Conservation (phyloP, 2,113 vertebrate genomes). For the Neolamprologus toae region DNA sequence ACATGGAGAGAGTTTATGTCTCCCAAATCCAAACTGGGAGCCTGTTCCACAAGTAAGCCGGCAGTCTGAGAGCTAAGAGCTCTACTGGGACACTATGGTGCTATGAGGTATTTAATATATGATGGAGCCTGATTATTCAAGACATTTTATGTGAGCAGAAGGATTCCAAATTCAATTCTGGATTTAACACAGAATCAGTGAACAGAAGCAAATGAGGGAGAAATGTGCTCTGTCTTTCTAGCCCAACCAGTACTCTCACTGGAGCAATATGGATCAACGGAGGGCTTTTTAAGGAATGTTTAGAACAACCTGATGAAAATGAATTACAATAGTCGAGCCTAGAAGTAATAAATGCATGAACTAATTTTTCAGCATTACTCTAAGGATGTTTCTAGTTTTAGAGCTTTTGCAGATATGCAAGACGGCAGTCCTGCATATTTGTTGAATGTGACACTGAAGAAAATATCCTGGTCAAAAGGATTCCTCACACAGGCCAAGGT, state of each 20-base stretch:
- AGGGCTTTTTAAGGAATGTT: background rate
- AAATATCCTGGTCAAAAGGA: background rate
- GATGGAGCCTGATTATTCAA: background rate
- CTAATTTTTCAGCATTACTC: background rate
- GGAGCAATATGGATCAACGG: background rate
- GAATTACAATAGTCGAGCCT: background rate
- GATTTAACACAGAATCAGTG: background rate
- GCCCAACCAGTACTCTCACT: background rate
- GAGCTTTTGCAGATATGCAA: background rate
- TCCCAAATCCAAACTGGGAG: background rate
- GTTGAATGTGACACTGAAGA: background rate
- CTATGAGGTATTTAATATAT: background rate
- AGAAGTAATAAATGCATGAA: background rate
- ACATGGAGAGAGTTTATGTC: background rate
- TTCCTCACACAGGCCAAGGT: rapidly evolving
- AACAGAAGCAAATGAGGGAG: background rate
- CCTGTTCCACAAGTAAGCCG: background rate
- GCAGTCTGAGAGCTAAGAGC: background rate
- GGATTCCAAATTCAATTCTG: background rate
- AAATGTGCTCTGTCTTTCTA: background rate
- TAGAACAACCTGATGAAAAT: background rate
- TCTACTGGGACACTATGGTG: background rate
- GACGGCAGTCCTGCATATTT: background rate
- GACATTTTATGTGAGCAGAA: background rate
- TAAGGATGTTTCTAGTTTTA: background rate